Base-by-base conservation (phyloP, 2,888 invertebrate genomes). In the Cryptocephalus primarius region DNA sequence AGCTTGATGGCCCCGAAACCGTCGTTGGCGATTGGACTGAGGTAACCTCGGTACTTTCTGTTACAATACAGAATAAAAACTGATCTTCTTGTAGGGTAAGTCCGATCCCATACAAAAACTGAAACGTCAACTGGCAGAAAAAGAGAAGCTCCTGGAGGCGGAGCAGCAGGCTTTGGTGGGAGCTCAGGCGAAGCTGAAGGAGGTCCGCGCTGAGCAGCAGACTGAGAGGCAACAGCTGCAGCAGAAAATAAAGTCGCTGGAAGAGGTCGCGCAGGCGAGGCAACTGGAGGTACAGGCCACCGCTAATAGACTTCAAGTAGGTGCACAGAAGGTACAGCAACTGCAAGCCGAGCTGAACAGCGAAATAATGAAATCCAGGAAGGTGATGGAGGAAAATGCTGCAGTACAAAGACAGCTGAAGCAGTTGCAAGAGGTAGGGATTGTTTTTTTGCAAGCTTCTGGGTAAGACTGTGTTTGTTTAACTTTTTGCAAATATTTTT, bases 81-180 rank as follows among this genome's bases (percentile, higher is more conserved):
- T 40, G 14, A 12, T 12, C 11, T 10, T 46, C 44, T 50, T 59
- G 22, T 62, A 84, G 80, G 86, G 86, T 39, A 82, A 85, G 43
- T 82, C 85, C 42, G 92, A 93, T 67, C 88, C 90, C 1, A 79
- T 90, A 52, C 85, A 87, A 56, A 86, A 88, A 62, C 66, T 93
- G 57, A 89, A 88, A 68, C 91, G 88, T 58, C 91, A 93, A 67
- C 72, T 94, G 32, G 85, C 87, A 14, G 92, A 93, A 55, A 89
- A 88, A 61, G 91, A 90, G 57, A 85, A 85, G 57, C 78, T 81
- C 1, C 68, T 89, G 4, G 68, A 75, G 2, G 87, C 87, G 52
- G 85, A 88, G 62, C 79, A 84, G 53, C 84, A 87, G 59, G 82
- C 85, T 0, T 80, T 85, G 1, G 75, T 79, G 57, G 83, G 85